A percentile compares a stretch with the other conserved stretches of the same genome.
Conservation (phyloP, 2,888 invertebrate species). For the Hemicrepidius hirtus region DNA sequence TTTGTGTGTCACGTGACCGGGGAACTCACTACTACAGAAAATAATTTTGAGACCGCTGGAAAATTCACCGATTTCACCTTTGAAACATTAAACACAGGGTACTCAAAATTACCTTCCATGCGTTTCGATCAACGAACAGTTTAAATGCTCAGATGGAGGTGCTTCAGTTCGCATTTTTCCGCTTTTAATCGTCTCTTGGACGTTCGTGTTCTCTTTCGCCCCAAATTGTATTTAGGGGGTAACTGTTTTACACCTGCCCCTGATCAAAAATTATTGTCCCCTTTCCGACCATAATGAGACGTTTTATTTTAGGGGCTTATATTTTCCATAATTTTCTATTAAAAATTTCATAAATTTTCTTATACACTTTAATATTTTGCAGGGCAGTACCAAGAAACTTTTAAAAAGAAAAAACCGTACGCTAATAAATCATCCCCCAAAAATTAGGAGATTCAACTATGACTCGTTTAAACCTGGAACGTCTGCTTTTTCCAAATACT, state of each 20-base stretch:
- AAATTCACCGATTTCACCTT: slow-evolving; percentile 32
- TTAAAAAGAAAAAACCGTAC: no score
- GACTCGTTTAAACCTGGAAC: no score
- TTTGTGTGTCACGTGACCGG: slow-evolving; percentile 52
- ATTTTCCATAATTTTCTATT: no score
- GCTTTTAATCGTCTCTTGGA: slow-evolving; percentile 26
- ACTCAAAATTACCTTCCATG: slow-evolving; percentile 39
- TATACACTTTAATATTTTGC: no score
- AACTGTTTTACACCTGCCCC: slow-evolving; percentile 16
- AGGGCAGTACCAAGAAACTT: no score
- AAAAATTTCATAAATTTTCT: no score
- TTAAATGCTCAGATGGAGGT: slow-evolving; percentile 44
- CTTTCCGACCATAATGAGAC: not conserved
- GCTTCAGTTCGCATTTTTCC: slow-evolving; percentile 44
- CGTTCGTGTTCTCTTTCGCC: slow-evolving; percentile 1
- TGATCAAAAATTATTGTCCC: not conserved
- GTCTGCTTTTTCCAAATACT: no score
- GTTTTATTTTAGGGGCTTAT: no score
- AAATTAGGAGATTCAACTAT: no score
- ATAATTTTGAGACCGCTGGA: slow-evolving; percentile 42
- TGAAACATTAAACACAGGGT: slow-evolving; percentile 1
- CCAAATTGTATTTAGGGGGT: slow-evolving; percentile 13
- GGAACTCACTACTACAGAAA: slow-evolving; percentile 48
- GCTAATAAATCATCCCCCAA: no score
- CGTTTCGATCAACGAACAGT: slow-evolving; percentile 49